phyloP scores from a whole-genome alignment of 2,888 invertebrate species.

The Tetragnatha montana region DNA sequence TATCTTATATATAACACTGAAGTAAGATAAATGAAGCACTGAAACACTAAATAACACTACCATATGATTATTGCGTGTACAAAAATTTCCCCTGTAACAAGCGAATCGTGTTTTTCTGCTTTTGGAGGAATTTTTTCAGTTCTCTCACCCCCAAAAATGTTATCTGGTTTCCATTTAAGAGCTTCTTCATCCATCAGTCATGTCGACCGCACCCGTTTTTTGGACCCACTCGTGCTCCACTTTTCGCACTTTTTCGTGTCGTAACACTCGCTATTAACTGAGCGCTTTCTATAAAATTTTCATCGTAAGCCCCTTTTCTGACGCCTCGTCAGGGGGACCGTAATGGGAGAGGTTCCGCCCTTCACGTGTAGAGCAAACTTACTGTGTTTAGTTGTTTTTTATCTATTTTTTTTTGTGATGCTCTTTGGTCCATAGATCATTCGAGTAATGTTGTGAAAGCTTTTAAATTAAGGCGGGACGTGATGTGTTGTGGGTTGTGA shows the following conservation, averaged over 20 bases:
- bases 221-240: not conserved
- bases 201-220: constrained; percentile 41
- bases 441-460: no score
- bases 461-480: no score
- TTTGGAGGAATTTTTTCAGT: no score
- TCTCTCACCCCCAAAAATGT: not conserved
- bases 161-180: constrained; percentile 33
- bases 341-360: constrained; percentile 16
- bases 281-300: constrained; percentile 36
- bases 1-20: no score
- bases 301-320: constrained; percentile 26
- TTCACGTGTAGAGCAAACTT: constrained; percentile 22
- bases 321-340: not conserved
- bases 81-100: no score
- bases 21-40: no score
- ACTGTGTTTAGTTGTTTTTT: not conserved
- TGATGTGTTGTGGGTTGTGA: no score
- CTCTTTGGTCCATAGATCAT: no score
- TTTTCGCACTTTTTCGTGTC: constrained; percentile 21
- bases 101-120: no score
- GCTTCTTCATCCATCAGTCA: constrained; percentile 39
- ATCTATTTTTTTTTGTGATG: not conserved
- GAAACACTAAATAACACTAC: no score
- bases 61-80: no score
- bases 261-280: constrained; percentile 48